Percentiles rank a stretch among this genome's conserved stretches.
Conservation (phyloP, 2,113 vertebrate genomes). For the Podarcis muralis region DNA sequence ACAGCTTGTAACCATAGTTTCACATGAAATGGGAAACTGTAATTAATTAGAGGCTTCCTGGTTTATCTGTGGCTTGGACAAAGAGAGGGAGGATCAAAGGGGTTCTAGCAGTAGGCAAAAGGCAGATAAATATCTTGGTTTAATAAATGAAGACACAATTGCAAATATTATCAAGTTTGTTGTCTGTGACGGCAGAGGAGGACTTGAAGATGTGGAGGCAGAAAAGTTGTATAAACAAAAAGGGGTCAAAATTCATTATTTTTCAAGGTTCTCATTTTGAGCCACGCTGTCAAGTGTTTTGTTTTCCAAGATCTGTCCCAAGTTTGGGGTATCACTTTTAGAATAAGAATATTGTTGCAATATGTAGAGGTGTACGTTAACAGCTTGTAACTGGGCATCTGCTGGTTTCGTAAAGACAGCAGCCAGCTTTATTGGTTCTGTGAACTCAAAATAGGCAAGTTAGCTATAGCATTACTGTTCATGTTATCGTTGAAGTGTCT, state of each 20-base stretch:
- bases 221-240: neutral
- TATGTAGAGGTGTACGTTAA: neutral
- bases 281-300: neutral
- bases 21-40: neutral
- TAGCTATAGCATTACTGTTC: neutral
- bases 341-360: neutral
- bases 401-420: neutral
- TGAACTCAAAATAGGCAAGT: neutral
- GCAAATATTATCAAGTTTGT: neutral
- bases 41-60: neutral
- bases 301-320: neutral
- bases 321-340: neutral
- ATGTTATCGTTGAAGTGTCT: neutral
- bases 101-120: neutral
- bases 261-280: neutral
- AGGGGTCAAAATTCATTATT: neutral
- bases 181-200: neutral
- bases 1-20: neutral
- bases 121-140: neutral
- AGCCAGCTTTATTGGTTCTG: neutral
- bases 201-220: neutral
- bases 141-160: neutral
- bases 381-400: neutral
- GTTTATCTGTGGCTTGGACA: neutral
- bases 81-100: neutral